Base-by-base conservation (phyloP, 2,113 vertebrate genomes). In the Phalacrocorax aristotelis region DNA sequence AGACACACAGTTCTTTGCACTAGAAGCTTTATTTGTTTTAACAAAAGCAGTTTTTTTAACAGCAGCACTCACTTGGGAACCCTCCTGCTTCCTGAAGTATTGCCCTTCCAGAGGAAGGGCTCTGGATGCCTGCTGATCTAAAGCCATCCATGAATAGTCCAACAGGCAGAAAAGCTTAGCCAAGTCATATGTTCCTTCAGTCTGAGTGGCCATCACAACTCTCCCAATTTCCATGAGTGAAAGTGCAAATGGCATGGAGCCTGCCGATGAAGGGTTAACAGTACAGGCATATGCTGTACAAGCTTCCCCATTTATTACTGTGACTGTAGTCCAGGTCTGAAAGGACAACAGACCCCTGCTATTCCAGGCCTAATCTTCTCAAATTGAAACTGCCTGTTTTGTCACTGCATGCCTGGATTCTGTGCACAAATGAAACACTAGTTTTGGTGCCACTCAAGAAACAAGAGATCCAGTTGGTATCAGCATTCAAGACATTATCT, bases 1-100 rank as follows among this genome's bases (percentile, higher is more conserved):
- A 90, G 54, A 83, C 60, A 91, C 66, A 74, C 18, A n/a, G 12
- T 69, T 75, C 11, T 86, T 87, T 61, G 36, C 48, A 74, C 3
- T 7, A 90, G 3, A 74, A 90, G 13, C 26, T 97, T 97, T 97
- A 97, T 97, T 97, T 74, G 32, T 89, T 89, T 94, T n/a, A 95
- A 74, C 6, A 88, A 90, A 90, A 80, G 48, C 30, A 60, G 55
- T 22, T 81, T 27, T 81, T 93, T 88, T 20, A 75, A 83, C 15
- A 91, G 46, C 29, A 87, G 26, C 36, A 54, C 30, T 68, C 61
- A 40, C 44, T 48, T 22, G 14, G 6, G 40, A 93, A 68, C 36
- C 16, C 21, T 64, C 68, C 54, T 72, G 71, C 40, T 44, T 80
- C 54, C 55, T 72, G 13, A 64, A 29, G n/a, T 21, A 42, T 0